Conservation (phyloP, 2,113 vertebrate genomes). For the Fulmarus glacialis region DNA sequence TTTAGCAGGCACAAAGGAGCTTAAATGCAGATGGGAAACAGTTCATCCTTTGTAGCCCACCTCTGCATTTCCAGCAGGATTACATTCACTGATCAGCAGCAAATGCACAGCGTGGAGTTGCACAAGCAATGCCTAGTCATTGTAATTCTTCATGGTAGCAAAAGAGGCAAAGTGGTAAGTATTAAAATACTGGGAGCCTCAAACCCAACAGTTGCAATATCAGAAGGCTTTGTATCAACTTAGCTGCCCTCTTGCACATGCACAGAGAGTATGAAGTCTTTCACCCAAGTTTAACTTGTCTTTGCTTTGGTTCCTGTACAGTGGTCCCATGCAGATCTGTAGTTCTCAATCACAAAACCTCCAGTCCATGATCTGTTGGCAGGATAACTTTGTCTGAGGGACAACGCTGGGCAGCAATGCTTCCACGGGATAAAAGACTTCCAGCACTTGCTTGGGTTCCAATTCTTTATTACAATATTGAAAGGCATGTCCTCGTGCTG, state of each 20-base stretch:
- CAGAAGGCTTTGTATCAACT: not conserved
- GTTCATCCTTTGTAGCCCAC: not conserved
- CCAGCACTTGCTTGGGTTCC: not conserved
- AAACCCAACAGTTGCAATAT: not conserved
- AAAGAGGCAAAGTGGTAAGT: not conserved
- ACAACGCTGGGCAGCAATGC: not conserved
- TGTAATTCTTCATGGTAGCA: not conserved
- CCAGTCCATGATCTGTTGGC: not conserved
- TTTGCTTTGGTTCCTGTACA: not conserved
- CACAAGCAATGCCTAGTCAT: not conserved
- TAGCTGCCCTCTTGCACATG: not conserved
- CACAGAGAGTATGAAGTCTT: not conserved
- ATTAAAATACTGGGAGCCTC: not conserved
- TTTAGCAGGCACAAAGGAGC: not conserved
- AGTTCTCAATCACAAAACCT: not conserved
- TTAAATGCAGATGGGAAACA: not conserved
- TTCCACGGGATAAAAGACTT: not conserved
- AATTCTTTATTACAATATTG: fast-evolving
- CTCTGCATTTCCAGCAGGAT: not conserved
- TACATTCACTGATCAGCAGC: not conserved
- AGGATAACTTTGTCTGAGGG: not conserved
- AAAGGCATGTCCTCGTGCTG: not conserved
- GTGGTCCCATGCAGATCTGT: not conserved
- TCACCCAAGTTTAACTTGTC: not conserved
- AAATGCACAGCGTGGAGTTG: not conserved